These are phyloP conservation scores for Myotis planiceps DNA, from an alignment of 2,797 vertebrate species.

Conservation along the genomic window DNA sequence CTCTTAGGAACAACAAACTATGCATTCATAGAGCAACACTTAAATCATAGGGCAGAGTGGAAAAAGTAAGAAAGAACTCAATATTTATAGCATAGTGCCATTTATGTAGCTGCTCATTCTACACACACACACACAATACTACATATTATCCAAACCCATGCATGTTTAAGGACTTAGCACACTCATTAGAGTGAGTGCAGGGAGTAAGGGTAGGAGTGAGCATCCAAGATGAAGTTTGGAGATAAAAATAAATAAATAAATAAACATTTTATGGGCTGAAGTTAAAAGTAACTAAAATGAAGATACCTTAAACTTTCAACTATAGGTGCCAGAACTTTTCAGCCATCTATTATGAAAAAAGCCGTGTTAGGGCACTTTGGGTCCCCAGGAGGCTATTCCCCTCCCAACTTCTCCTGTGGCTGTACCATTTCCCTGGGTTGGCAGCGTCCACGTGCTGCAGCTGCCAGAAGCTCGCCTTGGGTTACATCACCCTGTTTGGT, in stretches of 20 bases:
- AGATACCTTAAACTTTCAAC: neutral
- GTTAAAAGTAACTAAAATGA: constrained; percentile 15
- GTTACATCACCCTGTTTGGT: neutral
- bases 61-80: neutral
- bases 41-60: neutral
- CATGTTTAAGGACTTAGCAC: neutral
- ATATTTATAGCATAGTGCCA: neutral
- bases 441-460: neutral
- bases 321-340: neutral
- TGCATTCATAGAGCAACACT: neutral
- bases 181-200: neutral
- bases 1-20: neutral
- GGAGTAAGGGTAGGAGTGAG: too few relatives aligned
- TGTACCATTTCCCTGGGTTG: neutral
- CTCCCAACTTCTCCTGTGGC: neutral
- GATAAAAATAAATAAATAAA: neutral
- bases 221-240: neutral
- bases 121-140: neutral
- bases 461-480: neutral
- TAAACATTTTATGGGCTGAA: neutral
- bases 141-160: neutral
- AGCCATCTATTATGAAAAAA: neutral
- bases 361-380: neutral
- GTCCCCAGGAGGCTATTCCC: neutral
- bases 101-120: neutral